Evolutionary conservation across 2,113 vertebrate species (phyloP).

Genomic region (Chloropsis hardwickii): DNA sequence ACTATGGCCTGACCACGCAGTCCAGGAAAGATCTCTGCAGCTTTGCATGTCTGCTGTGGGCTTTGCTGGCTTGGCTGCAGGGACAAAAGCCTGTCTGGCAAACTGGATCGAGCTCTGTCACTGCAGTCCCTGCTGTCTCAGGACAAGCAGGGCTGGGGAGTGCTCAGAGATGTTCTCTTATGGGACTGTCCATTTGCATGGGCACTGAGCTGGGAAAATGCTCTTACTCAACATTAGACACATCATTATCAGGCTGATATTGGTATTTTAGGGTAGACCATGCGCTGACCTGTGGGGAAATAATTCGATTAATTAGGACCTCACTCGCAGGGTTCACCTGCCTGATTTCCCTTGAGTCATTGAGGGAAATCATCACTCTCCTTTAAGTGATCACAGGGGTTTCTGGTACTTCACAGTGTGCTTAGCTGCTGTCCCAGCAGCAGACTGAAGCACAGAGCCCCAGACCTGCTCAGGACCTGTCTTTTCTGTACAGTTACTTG

Average conservation of each 20-base stretch:
- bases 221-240: background rate
- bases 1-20: background rate
- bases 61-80: background rate
- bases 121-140: background rate
- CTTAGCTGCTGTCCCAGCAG: background rate
- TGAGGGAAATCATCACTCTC: background rate
- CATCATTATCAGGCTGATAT: background rate
- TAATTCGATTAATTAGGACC: background rate
- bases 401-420: background rate
- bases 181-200: background rate
- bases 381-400: background rate
- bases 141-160: background rate
- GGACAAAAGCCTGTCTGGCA: background rate
- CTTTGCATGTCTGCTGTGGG: background rate
- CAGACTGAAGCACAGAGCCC: background rate
- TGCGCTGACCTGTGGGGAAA: background rate
- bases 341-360: background rate
- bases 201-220: background rate
- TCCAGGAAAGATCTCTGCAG: background rate
- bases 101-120: rapidly evolving
- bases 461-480: background rate
- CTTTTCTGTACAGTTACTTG: background rate
- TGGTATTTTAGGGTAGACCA: background rate
- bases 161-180: background rate
- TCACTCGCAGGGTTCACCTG: background rate